These are phyloP conservation scores for Notiomystis cincta DNA, from an alignment of 2,113 vertebrate species.

Conservation along the genomic window DNA sequence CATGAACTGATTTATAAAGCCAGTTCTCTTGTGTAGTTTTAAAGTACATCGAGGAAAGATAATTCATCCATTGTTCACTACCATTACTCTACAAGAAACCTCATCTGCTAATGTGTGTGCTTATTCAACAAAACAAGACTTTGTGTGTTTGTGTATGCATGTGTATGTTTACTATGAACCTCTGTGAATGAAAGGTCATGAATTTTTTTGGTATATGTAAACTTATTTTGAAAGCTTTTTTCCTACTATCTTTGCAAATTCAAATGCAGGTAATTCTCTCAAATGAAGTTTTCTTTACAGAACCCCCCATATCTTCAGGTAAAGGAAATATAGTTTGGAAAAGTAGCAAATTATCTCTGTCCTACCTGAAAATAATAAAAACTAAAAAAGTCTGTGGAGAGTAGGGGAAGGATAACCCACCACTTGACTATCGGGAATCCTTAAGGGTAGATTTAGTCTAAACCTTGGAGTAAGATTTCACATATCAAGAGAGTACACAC, in stretches of 20 bases:
- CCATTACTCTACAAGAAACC: background rate
- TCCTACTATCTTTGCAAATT: background rate
- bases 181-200: background rate
- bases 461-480: background rate
- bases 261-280: background rate
- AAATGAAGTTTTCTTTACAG: background rate
- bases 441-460: background rate
- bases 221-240: background rate
- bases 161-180: background rate
- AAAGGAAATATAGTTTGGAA: background rate
- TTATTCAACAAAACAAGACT: background rate
- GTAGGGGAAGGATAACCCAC: background rate
- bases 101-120: background rate
- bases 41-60: background rate
- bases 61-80: background rate
- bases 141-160: background rate
- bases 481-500: background rate
- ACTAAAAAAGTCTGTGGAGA: background rate
- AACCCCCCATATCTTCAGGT: background rate
- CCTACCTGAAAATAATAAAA: background rate
- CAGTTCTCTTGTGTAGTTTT: background rate
- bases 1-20: background rate
- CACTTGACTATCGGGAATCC: background rate
- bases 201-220: background rate
- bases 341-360: background rate